Conservation (phyloP, 2,113 vertebrate species). For the Gavia stellata region DNA sequence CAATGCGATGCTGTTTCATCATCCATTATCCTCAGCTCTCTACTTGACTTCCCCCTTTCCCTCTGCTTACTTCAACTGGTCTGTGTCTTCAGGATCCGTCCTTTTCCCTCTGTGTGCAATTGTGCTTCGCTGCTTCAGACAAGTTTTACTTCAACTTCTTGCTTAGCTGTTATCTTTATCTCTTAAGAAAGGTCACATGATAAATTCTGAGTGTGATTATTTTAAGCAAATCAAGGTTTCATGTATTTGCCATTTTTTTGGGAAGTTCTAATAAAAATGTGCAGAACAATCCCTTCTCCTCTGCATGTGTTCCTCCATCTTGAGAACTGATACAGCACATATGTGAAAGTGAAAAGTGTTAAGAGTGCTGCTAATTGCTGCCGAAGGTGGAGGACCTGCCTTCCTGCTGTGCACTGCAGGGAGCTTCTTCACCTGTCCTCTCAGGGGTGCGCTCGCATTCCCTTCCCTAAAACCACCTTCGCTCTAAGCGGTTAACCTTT, state of each 20-base stretch:
- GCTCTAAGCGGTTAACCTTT: fast-evolving
- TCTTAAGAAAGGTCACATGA: background rate
- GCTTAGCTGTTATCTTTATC: background rate
- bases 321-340: background rate
- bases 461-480: background rate
- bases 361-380: background rate
- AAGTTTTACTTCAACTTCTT: background rate
- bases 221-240: background rate
- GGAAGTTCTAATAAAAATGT: background rate
- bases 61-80: background rate
- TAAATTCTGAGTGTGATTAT: background rate
- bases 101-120: background rate
- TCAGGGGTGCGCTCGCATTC: too few relatives aligned
- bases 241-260: fast-evolving
- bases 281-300: background rate
- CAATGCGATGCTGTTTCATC: background rate
- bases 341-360: background rate
- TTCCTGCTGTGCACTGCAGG: background rate
- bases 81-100: background rate
- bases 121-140: background rate
- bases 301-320: background rate
- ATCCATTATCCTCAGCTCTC: background rate
- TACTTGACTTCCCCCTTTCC: background rate
- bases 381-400: background rate
- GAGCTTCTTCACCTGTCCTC: background rate